These are phyloP conservation scores for Drosophila robusta DNA, from an alignment of 2,888 invertebrate genomes.

Conservation along the genomic window DNA sequence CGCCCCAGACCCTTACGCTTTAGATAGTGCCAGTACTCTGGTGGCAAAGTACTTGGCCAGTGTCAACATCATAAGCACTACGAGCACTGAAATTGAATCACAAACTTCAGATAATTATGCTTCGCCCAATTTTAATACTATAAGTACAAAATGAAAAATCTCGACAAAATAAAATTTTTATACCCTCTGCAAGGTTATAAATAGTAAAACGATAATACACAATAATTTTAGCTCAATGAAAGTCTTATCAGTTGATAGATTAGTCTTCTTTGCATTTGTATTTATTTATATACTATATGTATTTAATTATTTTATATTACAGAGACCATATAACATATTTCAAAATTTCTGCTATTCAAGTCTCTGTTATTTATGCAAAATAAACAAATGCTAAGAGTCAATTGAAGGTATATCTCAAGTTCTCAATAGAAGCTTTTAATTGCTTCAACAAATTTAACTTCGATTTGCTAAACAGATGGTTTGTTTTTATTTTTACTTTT, in stretches of 20 bases:
- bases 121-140: background rate
- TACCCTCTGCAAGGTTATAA: background rate
- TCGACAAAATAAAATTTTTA: background rate
- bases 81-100: constrained; percentile 21
- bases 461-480: constrained; percentile 4
- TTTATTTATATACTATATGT: no score
- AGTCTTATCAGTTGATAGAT: background rate
- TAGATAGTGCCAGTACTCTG: constrained; percentile 9
- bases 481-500: background rate
- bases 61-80: constrained; percentile 38
- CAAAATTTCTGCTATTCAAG: background rate
- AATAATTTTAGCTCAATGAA: background rate
- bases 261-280: no score
- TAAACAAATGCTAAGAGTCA: no score
- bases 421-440: background rate
- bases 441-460: background rate
- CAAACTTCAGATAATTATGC: constrained; percentile 6
- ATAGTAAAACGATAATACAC: background rate
- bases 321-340: no score
- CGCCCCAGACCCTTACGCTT: background rate
- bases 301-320: no score
- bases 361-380: no score
- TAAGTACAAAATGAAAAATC: background rate
- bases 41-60: constrained; percentile 14
- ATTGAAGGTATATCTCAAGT: background rate